Percentiles rank a stretch among this genome's conserved stretches.
phyloP scores from a whole-genome alignment of 2,797 vertebrate species.

The Pteropus rufus region DNA sequence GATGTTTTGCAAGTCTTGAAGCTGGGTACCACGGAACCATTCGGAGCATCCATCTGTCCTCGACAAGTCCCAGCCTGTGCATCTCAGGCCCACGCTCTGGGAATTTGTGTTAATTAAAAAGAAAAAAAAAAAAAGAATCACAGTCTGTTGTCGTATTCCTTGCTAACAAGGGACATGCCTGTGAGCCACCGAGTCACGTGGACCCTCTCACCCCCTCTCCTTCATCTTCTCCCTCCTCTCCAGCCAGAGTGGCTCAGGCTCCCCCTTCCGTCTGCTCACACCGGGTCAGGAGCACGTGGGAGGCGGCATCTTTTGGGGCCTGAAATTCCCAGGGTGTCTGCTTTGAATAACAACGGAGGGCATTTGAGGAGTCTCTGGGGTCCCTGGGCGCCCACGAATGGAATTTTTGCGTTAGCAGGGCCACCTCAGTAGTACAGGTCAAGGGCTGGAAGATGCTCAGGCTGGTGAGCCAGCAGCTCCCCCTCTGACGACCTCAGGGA shows the following conservation, averaged over 20 bases:
- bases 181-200: fast-evolving
- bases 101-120: conserved; percentile 19
- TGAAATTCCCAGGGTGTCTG: background rate
- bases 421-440: fast-evolving
- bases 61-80: background rate
- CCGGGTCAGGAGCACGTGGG: fast-evolving
- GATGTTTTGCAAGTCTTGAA: conserved; percentile 26
- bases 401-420: fast-evolving
- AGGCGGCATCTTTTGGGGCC: background rate
- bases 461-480: background rate
- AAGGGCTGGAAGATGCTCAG: background rate
- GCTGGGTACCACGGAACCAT: background rate
- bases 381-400: background rate
- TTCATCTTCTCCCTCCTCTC: too few relatives aligned
- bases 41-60: conserved; percentile 34
- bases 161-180: background rate
- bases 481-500: background rate
- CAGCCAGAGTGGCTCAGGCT: too few relatives aligned
- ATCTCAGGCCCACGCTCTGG: background rate
- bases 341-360: fast-evolving
- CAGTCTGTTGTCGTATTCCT: background rate
- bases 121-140: background rate
- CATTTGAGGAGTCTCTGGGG: fast-evolving
- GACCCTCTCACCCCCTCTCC: background rate
- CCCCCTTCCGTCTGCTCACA: background rate